Conservation (phyloP, 2,888 invertebrate species). For the Tyria jacobaeae region DNA sequence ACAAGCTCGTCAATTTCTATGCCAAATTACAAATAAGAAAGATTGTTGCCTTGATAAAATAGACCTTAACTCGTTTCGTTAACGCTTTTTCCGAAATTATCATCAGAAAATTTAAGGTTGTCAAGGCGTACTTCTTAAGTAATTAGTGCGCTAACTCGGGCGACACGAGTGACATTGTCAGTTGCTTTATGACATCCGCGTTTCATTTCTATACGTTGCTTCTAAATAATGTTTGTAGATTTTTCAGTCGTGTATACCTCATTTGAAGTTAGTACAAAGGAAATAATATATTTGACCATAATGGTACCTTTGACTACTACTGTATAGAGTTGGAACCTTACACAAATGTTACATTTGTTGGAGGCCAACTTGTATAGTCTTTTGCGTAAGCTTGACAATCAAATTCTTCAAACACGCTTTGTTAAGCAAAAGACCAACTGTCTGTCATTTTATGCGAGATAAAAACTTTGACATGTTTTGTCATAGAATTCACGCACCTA, state of each 20-base stretch:
- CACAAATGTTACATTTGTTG: constrained; percentile 34
- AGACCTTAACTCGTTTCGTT: constrained; percentile 42
- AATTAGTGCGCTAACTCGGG: constrained; percentile 71
- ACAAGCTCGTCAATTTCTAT: constrained; percentile 49
- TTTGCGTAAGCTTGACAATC: constrained; percentile 33
- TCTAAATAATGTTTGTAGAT: constrained; percentile 65
- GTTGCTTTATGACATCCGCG: constrained; percentile 61
- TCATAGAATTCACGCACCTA: constrained; percentile 10
- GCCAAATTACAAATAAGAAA: constrained; percentile 31
- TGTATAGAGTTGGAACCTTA: constrained; percentile 52
- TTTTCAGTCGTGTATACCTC: constrained; percentile 65
- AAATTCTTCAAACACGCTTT: constrained; percentile 34
- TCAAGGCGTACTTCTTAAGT: constrained; percentile 57
- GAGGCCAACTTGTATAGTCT: constrained; percentile 31
- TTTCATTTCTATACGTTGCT: constrained; percentile 43
- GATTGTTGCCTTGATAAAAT: constrained; percentile 34
- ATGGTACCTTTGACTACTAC: constrained; percentile 40
- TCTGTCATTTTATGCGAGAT: constrained; percentile 17
- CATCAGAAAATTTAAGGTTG: constrained; percentile 47
- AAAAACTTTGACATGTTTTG: constrained; percentile 24
- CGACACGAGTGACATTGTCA: constrained; percentile 67
- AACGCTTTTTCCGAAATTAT: constrained; percentile 32
- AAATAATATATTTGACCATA: constrained; percentile 58
- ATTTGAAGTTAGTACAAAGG: constrained; percentile 56
- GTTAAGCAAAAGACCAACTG: constrained; percentile 19